Base-by-base conservation (phyloP, 2,888 invertebrate species). In the Drosophila putrida region DNA sequence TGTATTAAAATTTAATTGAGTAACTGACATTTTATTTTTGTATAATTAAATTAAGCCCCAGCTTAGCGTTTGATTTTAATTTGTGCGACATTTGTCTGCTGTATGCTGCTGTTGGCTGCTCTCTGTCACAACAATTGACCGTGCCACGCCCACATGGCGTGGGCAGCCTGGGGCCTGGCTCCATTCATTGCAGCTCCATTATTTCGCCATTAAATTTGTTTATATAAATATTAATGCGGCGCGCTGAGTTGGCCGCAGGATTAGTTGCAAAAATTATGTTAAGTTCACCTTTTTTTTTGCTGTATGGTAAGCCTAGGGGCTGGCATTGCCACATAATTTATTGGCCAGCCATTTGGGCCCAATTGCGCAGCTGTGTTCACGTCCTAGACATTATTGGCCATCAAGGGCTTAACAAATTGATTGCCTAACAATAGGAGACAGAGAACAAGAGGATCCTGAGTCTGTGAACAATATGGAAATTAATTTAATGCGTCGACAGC, bases 41-140 rank as follows among this genome's bases (percentile, higher is more conserved):
- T 91, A 91, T 90, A 91, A 90, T 90, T 91, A 90, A 91, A 91
- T 91, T 90, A 91, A 91, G 90, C 90, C 81, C 73, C 69, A 78
- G 91, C 88, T 91, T 91, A 91, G 90, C 90, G 88, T 91, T 91
- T 91, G 90, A 91, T 91, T 91, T 91, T 91, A 91, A 91, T 91
- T 91, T 84, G 88, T 86, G 87, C 87, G 83, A 86, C 83, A 86
- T 86, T 88, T 76, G 85, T 70, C 80, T 71, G 84, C 62, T 59
- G 63, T 63, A 63, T 43, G 28, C 35, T n/a, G n/a, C n/a, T n/a
- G 13, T 49, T 36, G 49, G 49, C 68, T 70, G 74, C 63, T 71
- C 65, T 72, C 72, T 83, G 81, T 71, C 84, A 71, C 65, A 74
- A 50, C 79, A 77, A 58, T 54, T 65, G 75, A 15, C 50, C 38